Evolutionary conservation across 1,140 invertebrate genomes (phyloP).

Genomic region (Tribolium madens): DNA sequence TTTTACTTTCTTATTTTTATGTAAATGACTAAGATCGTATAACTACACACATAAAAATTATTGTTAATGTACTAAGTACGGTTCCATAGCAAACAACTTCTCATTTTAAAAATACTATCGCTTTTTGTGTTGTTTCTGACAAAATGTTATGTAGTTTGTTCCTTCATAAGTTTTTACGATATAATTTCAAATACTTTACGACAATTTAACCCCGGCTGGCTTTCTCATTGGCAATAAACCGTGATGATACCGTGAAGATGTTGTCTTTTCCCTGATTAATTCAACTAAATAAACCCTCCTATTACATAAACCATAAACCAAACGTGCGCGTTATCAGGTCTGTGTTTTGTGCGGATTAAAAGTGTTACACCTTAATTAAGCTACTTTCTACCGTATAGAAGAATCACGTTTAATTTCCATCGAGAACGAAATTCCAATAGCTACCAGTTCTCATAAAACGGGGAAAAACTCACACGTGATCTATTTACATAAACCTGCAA

Average conservation of each 20-base stretch:
- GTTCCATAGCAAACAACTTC: too few relatives aligned
- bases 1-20: too few relatives aligned
- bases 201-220: not conserved
- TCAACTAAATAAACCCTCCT: not conserved
- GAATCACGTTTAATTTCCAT: not conserved
- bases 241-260: not conserved
- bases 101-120: too few relatives aligned
- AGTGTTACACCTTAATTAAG: slow-evolving; percentile 13
- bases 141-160: not conserved
- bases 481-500: not conserved
- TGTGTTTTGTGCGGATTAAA: not conserved
- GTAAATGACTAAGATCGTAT: too few relatives aligned
- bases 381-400: not conserved
- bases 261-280: not conserved
- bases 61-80: too few relatives aligned
- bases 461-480: slow-evolving; percentile 6
- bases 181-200: not conserved
- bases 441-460: not conserved
- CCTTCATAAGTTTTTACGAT: not conserved
- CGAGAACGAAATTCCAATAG: not conserved
- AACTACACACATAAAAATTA: too few relatives aligned
- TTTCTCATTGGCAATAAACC: not conserved
- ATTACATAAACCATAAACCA: not conserved
- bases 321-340: not conserved
- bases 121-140: too few relatives aligned